Base-by-base conservation (phyloP, 2,888 invertebrate genomes). In the Abrostola triplasia region DNA sequence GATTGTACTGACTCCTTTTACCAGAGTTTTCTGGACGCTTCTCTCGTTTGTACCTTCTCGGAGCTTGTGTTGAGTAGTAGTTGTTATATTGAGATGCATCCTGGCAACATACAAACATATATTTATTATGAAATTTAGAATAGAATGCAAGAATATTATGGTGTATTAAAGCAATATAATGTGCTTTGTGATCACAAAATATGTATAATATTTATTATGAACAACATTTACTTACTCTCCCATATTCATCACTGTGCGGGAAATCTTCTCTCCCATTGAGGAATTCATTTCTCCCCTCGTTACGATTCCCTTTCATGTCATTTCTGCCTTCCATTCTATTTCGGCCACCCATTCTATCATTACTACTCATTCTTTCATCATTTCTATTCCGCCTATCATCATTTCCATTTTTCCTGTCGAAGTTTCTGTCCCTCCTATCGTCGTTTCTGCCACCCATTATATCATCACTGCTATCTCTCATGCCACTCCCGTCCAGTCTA, bases 1-100 rank as follows among this genome's bases (percentile, higher is more conserved):
- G 94, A 64, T 93, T 94, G 64, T 93, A 93, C 61, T 93, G 94
- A 67, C 92, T 93, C 42, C 94, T 84, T 63, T 92, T 90, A 0
- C 93, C 93, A 0, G 93, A 92, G 65, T 92, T 93, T 57, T 90
- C 90, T 9, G 83, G 81, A 5, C 84, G 84, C 38, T 82, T 87
- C 12, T 92, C 92, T 0, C 93, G 85, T 68, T 87, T 92, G 63
- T 87, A 91, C 53, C 93, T 84, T 53, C 87, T 81, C 2, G 88
- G 70, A 4, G 84, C 52, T 53, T 86, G 86, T 0, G 86, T 85
- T 0, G 88, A 78, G 41, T 85, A 82, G 56, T 86, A 84, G 10
- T 83, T 84, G 24, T 84, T 81, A 53, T 85, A 85, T 52, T 80
- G 83, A 2, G 83, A 71, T 73, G 81, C 82, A 6, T 84, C 85